Percentiles rank a stretch among this genome's conserved stretches.
Evolutionary conservation across 2,113 vertebrate species (phyloP).

Genomic region (Charadrius vociferus): DNA sequence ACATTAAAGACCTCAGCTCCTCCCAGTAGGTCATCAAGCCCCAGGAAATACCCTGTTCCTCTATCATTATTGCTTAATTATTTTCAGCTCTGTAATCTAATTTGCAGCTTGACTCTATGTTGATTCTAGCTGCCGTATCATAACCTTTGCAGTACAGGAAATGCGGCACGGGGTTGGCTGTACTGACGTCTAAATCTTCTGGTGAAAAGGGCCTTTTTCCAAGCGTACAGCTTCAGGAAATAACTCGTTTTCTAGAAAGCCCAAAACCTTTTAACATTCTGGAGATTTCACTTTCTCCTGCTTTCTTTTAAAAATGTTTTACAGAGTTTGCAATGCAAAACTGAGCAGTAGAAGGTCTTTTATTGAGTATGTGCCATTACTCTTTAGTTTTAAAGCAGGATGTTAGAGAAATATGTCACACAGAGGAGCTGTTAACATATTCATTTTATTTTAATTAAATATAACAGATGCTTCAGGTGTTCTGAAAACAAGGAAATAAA

Average conservation of each 20-base stretch:
- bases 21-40: slow-evolving; percentile 56
- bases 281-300: background rate
- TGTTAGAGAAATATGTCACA: slow-evolving; percentile 56
- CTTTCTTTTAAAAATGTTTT: slow-evolving; percentile 26
- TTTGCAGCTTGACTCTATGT: slow-evolving; percentile 54
- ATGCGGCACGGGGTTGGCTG: background rate
- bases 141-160: slow-evolving; percentile 22
- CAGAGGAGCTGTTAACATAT: slow-evolving; percentile 58
- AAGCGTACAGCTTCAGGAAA: background rate
- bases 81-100: slow-evolving; percentile 66
- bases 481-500: slow-evolving; percentile 25
- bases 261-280: background rate
- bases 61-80: slow-evolving; percentile 51
- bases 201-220: background rate
- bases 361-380: background rate
- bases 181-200: background rate
- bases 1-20: slow-evolving; percentile 34
- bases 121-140: slow-evolving; percentile 1
- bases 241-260: background rate
- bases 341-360: background rate
- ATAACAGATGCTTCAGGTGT: slow-evolving; percentile 42
- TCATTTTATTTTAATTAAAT: slow-evolving; percentile 67
- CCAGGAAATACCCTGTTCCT: slow-evolving; percentile 44
- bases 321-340: slow-evolving; percentile 34
- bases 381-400: slow-evolving; percentile 45